Evolutionary conservation across 2,888 invertebrate genomes (phyloP), one percentile per base, ranked within the genome.

Genomic region (Penaeus monodon): DNA sequence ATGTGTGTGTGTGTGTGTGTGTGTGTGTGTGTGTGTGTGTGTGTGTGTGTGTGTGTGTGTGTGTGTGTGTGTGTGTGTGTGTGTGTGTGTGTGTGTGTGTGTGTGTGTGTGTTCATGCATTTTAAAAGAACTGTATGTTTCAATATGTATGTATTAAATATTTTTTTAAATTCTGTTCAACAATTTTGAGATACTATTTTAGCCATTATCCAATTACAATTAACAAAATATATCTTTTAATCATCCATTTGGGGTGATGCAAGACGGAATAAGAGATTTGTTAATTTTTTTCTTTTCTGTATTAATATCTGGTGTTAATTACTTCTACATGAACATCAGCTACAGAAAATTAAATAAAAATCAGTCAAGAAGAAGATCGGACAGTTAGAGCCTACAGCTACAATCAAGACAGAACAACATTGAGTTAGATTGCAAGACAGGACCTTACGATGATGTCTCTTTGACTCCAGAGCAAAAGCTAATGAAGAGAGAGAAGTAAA

Each of bases 381-480:
- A 49, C 66, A 78, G 49, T 77, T 22, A 79, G 68, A 33, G 70
- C 78, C 84, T 84, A 84, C 66, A 79, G 57, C 84, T 84, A 84
- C 70, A 12, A 33, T 84, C 68, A 68, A 70, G 33, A 78, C 29
- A 44, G 33, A 70, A 79, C 22, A 29, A 24, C 29, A 68, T 14
- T 38, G n/a, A 74, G 82, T 74, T 74, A 82, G 82, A 82, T 63
- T 44, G 17, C 29, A 74, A 79, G 78, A 81, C 49, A 80, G 33
- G 38, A 33, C 65, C n/a, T 79, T 33, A 38, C 64, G 29, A 66
- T 38, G 29, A n/a, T 66, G 29, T 44, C 76, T 80, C 64, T 65
- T 65, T 17, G 24, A n/a, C 33, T 65, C 29, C 44, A 70, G 80
- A 65, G 66, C 73, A n/a, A 85, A 85, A 73, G 73, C 38, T 49